Conservation (phyloP, 2,888 invertebrate species). For the Aleiodes alternator region DNA sequence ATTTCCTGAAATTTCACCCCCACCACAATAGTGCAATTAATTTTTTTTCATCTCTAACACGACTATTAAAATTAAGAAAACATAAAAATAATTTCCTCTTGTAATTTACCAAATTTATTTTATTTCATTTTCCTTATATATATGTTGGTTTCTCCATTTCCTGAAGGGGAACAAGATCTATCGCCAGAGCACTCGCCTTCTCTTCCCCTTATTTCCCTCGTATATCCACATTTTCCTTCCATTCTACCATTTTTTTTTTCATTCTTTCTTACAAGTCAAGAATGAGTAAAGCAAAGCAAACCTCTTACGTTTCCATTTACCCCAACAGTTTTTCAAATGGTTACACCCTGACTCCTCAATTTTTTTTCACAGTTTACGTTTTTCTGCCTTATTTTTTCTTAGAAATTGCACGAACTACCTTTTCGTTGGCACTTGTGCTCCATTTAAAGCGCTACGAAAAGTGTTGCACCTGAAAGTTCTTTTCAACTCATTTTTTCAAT, state of each 20-base stretch:
- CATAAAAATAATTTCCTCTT: no score
- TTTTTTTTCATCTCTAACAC: background rate
- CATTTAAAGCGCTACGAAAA: no score
- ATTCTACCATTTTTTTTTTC: slow-evolving; percentile 36
- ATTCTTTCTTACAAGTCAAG: slow-evolving; percentile 45
- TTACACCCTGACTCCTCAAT: slow-evolving; percentile 45
- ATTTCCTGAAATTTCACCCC: background rate
- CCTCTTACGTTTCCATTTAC: slow-evolving; percentile 61
- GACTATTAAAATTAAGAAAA: no score
- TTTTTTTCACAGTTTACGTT: slow-evolving; percentile 23
- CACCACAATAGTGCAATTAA: background rate
- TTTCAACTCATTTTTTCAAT: no score
- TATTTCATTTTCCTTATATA: background rate
- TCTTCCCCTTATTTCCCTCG: slow-evolving; percentile 23
- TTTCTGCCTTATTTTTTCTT: slow-evolving; percentile 12
- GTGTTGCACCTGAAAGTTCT: no score
- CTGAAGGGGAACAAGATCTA: slow-evolving; percentile 25
- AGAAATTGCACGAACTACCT: background rate
- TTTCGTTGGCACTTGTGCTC: no score
- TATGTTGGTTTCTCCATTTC: background rate
- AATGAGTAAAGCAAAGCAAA: slow-evolving; percentile 57
- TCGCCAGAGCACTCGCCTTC: slow-evolving; percentile 20
- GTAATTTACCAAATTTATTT: no score
- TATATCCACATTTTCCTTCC: slow-evolving; percentile 42
- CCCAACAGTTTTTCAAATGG: slow-evolving; percentile 51